Conservation (phyloP, 2,888 invertebrate species). For the Cryptocephalus moraei region DNA sequence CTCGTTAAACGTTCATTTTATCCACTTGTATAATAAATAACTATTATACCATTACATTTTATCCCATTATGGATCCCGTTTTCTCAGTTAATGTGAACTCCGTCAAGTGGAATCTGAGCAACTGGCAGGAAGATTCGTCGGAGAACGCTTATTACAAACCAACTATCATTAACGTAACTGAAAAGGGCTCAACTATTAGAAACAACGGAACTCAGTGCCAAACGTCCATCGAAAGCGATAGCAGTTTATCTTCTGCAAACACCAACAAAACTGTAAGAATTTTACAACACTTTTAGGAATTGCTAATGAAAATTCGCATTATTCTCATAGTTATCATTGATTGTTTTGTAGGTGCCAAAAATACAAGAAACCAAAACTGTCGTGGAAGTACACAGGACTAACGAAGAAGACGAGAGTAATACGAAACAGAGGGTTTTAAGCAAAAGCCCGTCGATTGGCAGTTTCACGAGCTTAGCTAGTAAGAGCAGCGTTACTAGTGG, state of each 20-base stretch:
- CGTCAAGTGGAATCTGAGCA: conserved; percentile 33
- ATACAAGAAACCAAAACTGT: conserved; percentile 53
- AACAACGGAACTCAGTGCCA: conserved; percentile 38
- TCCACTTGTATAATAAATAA: too few relatives aligned
- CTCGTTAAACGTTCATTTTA: too few relatives aligned
- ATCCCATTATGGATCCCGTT: too few relatives aligned
- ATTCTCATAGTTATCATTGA: neutral
- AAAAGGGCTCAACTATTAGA: conserved; percentile 61
- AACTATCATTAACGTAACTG: conserved; percentile 63
- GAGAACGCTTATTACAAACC: conserved; percentile 50
- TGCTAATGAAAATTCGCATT: neutral
- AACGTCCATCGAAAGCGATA: conserved; percentile 8
- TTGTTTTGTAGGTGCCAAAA: conserved; percentile 37
- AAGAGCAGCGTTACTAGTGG: conserved; percentile 29
- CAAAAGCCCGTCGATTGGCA: conserved; percentile 35
- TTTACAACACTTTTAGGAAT: neutral
- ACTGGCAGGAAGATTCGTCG: conserved; percentile 53
- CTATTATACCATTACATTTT: too few relatives aligned
- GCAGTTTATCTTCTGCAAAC: neutral
- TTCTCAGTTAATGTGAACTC: neutral
- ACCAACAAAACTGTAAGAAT: neutral
- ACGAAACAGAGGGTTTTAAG: conserved; percentile 19
- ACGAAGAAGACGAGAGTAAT: conserved; percentile 28
- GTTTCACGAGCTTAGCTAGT: conserved; percentile 33
- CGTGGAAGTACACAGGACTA: conserved; percentile 63